These are phyloP conservation scores for Carapus acus DNA, from an alignment of 2,797 vertebrate genomes.

Conservation along the genomic window DNA sequence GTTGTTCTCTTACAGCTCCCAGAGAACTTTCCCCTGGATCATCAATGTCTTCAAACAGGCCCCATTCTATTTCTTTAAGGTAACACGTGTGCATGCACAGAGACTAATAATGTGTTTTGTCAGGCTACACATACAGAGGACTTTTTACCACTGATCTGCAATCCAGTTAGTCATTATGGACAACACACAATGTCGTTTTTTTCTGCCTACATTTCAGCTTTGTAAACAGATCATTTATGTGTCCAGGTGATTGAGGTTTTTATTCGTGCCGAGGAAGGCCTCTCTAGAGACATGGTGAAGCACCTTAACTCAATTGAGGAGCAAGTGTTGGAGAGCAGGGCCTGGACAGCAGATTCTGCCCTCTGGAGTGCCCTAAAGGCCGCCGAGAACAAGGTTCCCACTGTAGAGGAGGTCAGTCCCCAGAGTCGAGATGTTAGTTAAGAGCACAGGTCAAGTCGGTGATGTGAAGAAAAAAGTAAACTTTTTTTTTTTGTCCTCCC, in stretches of 20 bases:
- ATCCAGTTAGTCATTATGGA: no score
- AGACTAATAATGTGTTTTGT: no score
- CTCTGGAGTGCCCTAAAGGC: conserved; percentile 83
- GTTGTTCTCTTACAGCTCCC: conserved; percentile 92
- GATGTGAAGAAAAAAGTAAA: no score
- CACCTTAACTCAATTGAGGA: conserved; percentile 94
- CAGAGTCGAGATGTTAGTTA: no score
- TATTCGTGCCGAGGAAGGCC: conserved; percentile 92
- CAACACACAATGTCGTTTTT: no score
- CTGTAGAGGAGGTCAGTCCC: conserved; percentile 94
- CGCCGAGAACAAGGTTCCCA: conserved; percentile 80
- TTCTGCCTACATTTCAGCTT: no score
- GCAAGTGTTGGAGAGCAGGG: conserved; percentile 89
- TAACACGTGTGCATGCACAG: conserved; percentile 31
- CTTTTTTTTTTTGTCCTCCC: not conserved
- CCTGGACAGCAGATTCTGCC: conserved; percentile 82
- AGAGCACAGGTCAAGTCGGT: no score
- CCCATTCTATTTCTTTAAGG: conserved; percentile 97
- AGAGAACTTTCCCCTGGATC: conserved; percentile 94
- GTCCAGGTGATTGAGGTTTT: conserved; percentile 92
- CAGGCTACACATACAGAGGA: no score
- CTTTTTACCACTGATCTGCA: no score
- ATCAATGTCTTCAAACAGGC: conserved; percentile 79
- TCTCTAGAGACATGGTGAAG: conserved; percentile 97
- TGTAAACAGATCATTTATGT: not conserved